These are phyloP conservation scores for Blastobasis lacticolella DNA, from an alignment of 2,888 invertebrate genomes.

Conservation along the genomic window DNA sequence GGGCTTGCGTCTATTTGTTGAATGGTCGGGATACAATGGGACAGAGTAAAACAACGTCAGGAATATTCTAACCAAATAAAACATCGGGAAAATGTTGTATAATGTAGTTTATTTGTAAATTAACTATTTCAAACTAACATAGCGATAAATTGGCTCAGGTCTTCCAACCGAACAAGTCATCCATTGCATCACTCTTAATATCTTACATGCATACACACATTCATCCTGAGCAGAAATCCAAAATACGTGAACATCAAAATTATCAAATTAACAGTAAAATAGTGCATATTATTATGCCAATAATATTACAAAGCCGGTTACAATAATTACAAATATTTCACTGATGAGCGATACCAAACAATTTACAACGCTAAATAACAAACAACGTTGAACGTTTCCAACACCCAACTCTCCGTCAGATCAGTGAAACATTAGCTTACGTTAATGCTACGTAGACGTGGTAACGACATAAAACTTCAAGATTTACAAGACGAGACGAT, in stretches of 20 bases:
- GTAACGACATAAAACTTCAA: slow-evolving; percentile 31
- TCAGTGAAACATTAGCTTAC: slow-evolving; percentile 18
- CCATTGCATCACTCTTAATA: slow-evolving; percentile 19
- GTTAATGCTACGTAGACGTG: slow-evolving; percentile 35
- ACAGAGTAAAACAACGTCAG: no score
- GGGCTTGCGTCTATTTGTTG: no score
- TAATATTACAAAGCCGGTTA: slow-evolving; percentile 38
- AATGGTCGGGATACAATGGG: no score
- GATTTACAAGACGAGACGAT: slow-evolving; percentile 30
- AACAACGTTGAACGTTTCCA: slow-evolving; percentile 24
- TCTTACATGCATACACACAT: slow-evolving; percentile 39
- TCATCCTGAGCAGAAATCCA: slow-evolving; percentile 44
- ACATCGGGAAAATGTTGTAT: no score
- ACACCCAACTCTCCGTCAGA: slow-evolving; percentile 14
- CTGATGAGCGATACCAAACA: slow-evolving; percentile 19
- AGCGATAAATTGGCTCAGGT: slow-evolving; percentile 59
- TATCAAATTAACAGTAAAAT: slow-evolving; percentile 39
- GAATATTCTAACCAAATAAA: no score
- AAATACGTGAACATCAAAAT: slow-evolving; percentile 60
- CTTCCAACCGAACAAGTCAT: slow-evolving; percentile 32
- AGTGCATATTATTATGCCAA: slow-evolving; percentile 58
- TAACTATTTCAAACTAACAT: slow-evolving; percentile 56
- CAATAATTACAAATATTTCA: slow-evolving; percentile 21
- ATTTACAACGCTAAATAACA: slow-evolving; percentile 12
- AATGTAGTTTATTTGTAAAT: slow-evolving; percentile 38